A percentile compares a stretch with the other conserved stretches of the same genome.
These are phyloP conservation scores for Bugulina stolonifera DNA, from an alignment of 2,888 invertebrate genomes.

Conservation along the genomic window DNA sequence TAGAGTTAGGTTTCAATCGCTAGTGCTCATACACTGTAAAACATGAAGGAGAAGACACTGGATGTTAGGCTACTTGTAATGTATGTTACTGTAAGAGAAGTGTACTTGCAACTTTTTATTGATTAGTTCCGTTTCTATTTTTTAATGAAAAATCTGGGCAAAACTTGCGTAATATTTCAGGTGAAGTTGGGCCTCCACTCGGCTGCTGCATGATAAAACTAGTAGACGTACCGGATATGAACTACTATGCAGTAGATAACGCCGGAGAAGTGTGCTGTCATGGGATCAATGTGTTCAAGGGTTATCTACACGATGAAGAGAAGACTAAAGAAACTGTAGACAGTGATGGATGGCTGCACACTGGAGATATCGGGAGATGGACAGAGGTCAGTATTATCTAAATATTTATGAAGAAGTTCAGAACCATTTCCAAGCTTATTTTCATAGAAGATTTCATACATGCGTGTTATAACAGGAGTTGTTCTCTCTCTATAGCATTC, in stretches of 20 bases:
- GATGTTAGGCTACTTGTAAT: no score
- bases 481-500: neutral
- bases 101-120: no score
- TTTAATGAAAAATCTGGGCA: no score
- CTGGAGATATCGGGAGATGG: conserved; percentile 96
- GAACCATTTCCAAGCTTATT: no score
- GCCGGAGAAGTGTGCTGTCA: conserved; percentile 70
- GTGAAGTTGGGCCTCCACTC: conserved; percentile 91
- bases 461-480: neutral
- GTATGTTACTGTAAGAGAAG: no score
- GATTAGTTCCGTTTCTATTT: no score
- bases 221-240: conserved; percentile 96
- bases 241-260: conserved; percentile 55
- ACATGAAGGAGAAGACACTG: no score
- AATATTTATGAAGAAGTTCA: neutral
- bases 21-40: no score
- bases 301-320: conserved; percentile 88
- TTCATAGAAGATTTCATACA: no score
- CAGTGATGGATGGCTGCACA: conserved; percentile 61
- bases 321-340: conserved; percentile 80
- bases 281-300: conserved; percentile 86
- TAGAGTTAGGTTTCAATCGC: no score
- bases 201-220: conserved; percentile 90
- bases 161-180: no score
- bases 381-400: conserved; percentile 42